Conservation (phyloP, 2,797 vertebrate genomes). For the Meda fulgida region DNA sequence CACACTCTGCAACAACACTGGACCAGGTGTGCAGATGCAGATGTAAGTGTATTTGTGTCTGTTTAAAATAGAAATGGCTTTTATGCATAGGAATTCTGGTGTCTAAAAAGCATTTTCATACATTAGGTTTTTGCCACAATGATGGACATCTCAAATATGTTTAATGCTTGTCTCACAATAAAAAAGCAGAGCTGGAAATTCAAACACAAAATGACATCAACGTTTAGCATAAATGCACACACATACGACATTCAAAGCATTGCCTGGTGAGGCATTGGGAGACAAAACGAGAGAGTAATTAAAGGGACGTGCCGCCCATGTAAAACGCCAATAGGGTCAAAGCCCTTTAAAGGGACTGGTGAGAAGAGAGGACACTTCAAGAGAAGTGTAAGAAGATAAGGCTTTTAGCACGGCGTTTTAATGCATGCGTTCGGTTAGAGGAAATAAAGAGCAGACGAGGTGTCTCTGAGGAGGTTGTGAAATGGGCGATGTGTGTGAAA, state of each 20-base stretch:
- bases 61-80: not conserved
- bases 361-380: slow-evolving; percentile 61
- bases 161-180: not conserved
- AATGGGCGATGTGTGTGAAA: slow-evolving; percentile 20
- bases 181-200: not conserved
- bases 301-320: slow-evolving; percentile 82
- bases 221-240: not conserved
- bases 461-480: slow-evolving; percentile 39
- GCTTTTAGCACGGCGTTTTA: slow-evolving; percentile 42
- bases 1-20: not conserved
- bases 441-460: not conserved
- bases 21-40: not conserved
- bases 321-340: slow-evolving; percentile 86
- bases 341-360: slow-evolving; percentile 76
- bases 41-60: not conserved
- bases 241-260: not conserved
- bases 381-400: slow-evolving; percentile 64
- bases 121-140: not conserved
- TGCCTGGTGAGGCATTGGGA: slow-evolving; percentile 43
- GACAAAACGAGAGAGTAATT: slow-evolving; percentile 83
- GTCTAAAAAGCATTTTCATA: not conserved
- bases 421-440: slow-evolving; percentile 12
- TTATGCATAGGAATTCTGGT: not conserved
- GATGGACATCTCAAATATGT: not conserved
- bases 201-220: not conserved